Percentiles rank a stretch among this genome's conserved stretches.
Evolutionary conservation across 2,113 vertebrate species (phyloP).

Genomic region (Protobothrops mucrosquamatus): DNA sequence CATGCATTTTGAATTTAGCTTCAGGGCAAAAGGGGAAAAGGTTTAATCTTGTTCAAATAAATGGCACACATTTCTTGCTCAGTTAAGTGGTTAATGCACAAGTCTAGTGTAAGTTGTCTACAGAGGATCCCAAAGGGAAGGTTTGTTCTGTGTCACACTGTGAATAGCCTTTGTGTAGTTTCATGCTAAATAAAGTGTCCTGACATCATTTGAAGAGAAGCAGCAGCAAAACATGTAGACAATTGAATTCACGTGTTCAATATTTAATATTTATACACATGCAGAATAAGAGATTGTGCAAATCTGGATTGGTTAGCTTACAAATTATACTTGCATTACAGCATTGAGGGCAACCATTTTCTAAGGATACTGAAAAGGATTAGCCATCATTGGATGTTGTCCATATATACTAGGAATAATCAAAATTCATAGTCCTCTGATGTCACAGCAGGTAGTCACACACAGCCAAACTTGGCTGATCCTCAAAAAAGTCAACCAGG

Average conservation of each 20-base stretch:
- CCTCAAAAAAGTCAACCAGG: background rate
- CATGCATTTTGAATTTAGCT: background rate
- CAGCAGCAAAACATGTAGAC: background rate
- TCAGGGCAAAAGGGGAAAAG: background rate
- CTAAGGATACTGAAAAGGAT: too few relatives aligned
- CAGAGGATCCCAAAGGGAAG: slow-evolving; percentile 2
- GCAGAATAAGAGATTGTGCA: background rate
- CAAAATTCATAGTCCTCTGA: background rate
- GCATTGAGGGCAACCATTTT: background rate
- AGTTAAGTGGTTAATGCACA: slow-evolving; percentile 16
- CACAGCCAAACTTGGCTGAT: background rate
- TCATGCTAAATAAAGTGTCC: slow-evolving; percentile 29
- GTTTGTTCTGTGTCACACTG: background rate
- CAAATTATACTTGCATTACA: background rate
- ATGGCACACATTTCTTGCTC: slow-evolving; percentile 4
- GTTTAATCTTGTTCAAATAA: background rate
- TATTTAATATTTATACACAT: background rate
- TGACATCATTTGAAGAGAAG: background rate
- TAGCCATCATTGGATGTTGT: too few relatives aligned
- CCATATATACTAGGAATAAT: background rate
- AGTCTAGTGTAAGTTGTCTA: slow-evolving; percentile 11
- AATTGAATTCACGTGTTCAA: background rate
- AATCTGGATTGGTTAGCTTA: background rate
- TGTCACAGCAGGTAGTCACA: background rate
- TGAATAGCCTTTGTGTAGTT: background rate